Base-by-base conservation (phyloP, 2,113 vertebrate species). In the Caretta caretta region DNA sequence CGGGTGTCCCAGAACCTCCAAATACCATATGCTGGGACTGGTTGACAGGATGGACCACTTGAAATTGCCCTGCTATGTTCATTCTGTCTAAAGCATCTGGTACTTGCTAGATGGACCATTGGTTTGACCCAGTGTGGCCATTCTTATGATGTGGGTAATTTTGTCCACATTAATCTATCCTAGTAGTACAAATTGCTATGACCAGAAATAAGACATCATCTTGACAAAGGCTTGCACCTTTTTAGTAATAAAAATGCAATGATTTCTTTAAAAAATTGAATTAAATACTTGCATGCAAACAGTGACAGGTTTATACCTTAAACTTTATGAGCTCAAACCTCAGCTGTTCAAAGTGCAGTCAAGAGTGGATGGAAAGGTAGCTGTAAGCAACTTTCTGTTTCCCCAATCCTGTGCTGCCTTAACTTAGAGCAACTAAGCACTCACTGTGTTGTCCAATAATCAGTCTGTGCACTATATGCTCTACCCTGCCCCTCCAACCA, bases 261-360 rank as follows among this genome's bases (percentile, higher is more conserved):
- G 1, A 19, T 25, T 62, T 48, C 1, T 2, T n/a, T 5, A 10
- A n/a, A 48, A 10, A n/a, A 42, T 3, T 78, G 1, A 6, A 7
- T n/a, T 2, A 3, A n/a, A 50, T 84, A 57, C 51, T 88, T 89
- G 17, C n/a, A 1, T 50, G 54, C 62, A 92, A 94, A 79, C 8
- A n/a, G 1, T 6, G 12, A 38, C 4, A 86, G 10, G 35, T n/a
- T 46, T 78, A 46, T 27, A 78, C 24, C 25, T 48, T 91, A 56
- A 90, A 1, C 11, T 38, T 4, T 86, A 38, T 6, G 80, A 53
- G 42, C 20, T 94, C 62, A 69, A 8, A 29, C 92, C 1, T 24
- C 88, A 3, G 31, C 31, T 8, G 2, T 17, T 4, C 8, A 65
- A 54, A 72, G 25, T 80, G 62, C 56, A 4, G 35, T 29, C 59